phyloP scores from a whole-genome alignment of 64 coral and sea anemone genomes.

The Platygyra sinensis region DNA sequence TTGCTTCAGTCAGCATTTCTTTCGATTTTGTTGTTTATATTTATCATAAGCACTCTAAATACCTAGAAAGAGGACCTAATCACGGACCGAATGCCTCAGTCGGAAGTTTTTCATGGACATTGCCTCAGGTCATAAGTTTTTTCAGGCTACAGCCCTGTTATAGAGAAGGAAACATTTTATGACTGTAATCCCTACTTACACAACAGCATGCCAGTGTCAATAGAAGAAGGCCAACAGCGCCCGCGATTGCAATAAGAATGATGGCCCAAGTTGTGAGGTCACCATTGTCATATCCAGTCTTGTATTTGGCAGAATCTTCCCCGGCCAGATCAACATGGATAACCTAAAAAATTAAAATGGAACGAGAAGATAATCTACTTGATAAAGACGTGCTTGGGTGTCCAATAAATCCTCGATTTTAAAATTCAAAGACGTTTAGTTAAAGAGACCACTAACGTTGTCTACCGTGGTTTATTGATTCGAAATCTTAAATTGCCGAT shows the following conservation, averaged over 20 bases:
- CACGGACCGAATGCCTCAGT: too few species aligned
- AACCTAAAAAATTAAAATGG: conserved; percentile 8
- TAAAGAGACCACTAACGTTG: too few species aligned
- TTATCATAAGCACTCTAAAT: too few species aligned
- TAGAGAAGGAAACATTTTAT: neutral
- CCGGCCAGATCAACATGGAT: conserved; percentile 51
- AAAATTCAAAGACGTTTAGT: too few species aligned
- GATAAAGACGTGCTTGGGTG: neutral
- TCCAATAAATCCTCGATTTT: neutral
- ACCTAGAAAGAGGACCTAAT: too few species aligned
- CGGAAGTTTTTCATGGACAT: too few species aligned
- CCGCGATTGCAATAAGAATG: conserved; percentile 52
- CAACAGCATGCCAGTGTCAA: conserved; percentile 55
- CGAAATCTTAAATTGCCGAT: too few species aligned
- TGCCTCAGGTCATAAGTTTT: too few species aligned
- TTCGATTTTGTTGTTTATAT: too few species aligned
- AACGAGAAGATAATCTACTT: neutral
- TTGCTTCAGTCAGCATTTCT: too few species aligned
- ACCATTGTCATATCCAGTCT: neutral
- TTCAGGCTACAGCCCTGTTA: too few species aligned
- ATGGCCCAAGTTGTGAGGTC: conserved; percentile 25
- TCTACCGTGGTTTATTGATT: too few species aligned
- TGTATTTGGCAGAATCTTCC: conserved; percentile 7
- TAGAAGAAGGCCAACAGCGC: conserved; percentile 46
- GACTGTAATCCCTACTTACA: conserved; percentile 36